These are phyloP conservation scores for Anthophora plumipes DNA, from an alignment of 2,888 invertebrate genomes.

Conservation along the genomic window DNA sequence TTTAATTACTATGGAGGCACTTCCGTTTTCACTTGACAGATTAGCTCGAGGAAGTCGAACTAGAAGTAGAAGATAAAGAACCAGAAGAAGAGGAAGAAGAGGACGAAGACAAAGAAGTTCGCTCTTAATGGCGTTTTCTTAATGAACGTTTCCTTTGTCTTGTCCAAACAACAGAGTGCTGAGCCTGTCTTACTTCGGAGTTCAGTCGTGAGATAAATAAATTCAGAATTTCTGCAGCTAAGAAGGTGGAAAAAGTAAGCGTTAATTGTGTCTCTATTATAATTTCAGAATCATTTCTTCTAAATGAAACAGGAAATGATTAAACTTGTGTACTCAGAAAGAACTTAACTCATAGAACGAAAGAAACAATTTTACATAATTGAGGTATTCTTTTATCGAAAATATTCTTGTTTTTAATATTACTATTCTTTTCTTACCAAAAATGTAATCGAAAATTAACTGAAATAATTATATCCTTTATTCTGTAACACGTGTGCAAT, in stretches of 20 bases:
- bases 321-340: neutral
- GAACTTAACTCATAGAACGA: neutral
- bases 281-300: neutral
- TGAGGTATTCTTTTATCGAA: no score
- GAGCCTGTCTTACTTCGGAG: conserved; percentile 69
- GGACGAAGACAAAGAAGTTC: conserved; percentile 69
- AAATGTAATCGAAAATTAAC: no score
- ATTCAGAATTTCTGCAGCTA: conserved; percentile 56
- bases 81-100: conserved; percentile 55
- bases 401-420: no score
- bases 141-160: conserved; percentile 83
- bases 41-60: conserved; percentile 36
- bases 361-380: neutral
- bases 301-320: neutral
- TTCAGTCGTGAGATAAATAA: conserved; percentile 68
- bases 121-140: conserved; percentile 82
- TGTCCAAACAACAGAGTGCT: conserved; percentile 77
- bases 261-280: neutral
- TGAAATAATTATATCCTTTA: no score
- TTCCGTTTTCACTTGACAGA: conserved; percentile 56
- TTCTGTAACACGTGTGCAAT: no score
- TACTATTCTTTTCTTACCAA: no score
- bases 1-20: conserved; percentile 41
- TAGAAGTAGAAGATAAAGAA: conserved; percentile 60
- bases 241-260: neutral